Conservation (phyloP, 1,140 invertebrate species). For the Drosophila nigrodunni region DNA sequence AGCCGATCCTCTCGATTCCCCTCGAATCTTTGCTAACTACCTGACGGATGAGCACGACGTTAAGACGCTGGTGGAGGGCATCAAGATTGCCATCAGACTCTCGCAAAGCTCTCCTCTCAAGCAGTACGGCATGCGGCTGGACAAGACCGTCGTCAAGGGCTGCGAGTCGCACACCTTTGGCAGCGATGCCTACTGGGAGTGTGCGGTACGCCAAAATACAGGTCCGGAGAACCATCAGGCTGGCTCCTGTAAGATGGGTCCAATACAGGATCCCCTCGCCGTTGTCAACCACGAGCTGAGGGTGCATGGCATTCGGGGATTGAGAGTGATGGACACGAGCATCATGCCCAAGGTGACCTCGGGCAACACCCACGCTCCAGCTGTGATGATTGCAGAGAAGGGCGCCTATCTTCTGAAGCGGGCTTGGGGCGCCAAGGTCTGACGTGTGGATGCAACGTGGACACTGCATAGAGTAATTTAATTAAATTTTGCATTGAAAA, state of each 20-base stretch:
- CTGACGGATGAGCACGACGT: constrained; percentile 91
- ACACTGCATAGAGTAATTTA: constrained; percentile 85
- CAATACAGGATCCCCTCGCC: constrained; percentile 85
- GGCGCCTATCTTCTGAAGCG: constrained; percentile 88
- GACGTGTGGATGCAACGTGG: constrained; percentile 84
- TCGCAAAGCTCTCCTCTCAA: constrained; percentile 89
- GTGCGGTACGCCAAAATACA: constrained; percentile 90
- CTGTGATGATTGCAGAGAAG: constrained; percentile 89
- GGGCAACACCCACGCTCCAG: constrained; percentile 88
- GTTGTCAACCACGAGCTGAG: constrained; percentile 87
- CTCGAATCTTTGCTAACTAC: constrained; percentile 94
- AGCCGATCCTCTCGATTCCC: constrained; percentile 91
- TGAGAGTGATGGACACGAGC: constrained; percentile 88
- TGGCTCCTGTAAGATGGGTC: constrained; percentile 89
- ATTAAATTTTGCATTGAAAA: constrained; percentile 50
- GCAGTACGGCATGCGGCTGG: constrained; percentile 89
- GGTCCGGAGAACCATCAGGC: constrained; percentile 94
- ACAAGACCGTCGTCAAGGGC: constrained; percentile 89
- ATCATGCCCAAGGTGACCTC: constrained; percentile 88
- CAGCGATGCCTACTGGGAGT: constrained; percentile 92
- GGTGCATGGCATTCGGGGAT: constrained; percentile 86
- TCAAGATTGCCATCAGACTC: constrained; percentile 89
- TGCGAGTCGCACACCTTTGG: constrained; percentile 90
- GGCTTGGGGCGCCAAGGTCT: constrained; percentile 86
- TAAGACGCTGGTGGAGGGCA: constrained; percentile 89